A percentile compares a stretch with the other conserved stretches of the same genome.
Conservation (phyloP, 2,113 vertebrate species). For the Clinocottus analis region DNA sequence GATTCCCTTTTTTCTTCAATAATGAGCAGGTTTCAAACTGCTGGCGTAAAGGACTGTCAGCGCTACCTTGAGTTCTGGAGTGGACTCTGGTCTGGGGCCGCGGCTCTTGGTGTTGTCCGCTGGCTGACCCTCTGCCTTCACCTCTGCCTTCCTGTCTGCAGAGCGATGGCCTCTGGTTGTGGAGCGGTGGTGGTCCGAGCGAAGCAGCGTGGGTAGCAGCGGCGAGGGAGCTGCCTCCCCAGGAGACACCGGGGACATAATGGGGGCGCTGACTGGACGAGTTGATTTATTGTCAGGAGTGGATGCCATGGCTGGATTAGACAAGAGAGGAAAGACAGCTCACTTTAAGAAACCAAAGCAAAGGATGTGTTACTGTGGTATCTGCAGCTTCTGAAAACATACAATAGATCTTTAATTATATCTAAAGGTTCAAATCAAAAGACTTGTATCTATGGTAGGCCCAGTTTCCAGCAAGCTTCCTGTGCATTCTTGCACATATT, state of each 20-base stretch:
- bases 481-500: no score
- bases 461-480: not conserved
- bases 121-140: slow-evolving; percentile 79
- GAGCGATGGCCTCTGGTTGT: slow-evolving; percentile 72
- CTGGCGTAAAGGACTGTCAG: no score
- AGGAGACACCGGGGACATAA: slow-evolving; percentile 88
- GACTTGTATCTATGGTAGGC: not conserved
- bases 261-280: slow-evolving; percentile 92
- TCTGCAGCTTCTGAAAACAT: not conserved
- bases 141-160: slow-evolving; percentile 81
- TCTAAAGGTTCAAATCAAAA: not conserved
- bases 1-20: not conserved
- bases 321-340: slow-evolving; percentile 1
- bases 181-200: slow-evolving; percentile 61
- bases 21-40: not conserved
- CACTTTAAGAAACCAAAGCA: not conserved
- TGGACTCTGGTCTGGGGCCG: slow-evolving; percentile 75
- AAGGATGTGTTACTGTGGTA: not conserved
- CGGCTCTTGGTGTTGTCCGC: slow-evolving; percentile 70
- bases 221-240: slow-evolving; percentile 77
- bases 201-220: slow-evolving; percentile 48
- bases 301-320: slow-evolving; percentile 83
- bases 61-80: slow-evolving; percentile 87
- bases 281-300: slow-evolving; percentile 90
- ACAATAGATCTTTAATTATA: no score